Evolutionary conservation across 2,888 invertebrate genomes (phyloP).

Genomic region (Crepidodera aurea): DNA sequence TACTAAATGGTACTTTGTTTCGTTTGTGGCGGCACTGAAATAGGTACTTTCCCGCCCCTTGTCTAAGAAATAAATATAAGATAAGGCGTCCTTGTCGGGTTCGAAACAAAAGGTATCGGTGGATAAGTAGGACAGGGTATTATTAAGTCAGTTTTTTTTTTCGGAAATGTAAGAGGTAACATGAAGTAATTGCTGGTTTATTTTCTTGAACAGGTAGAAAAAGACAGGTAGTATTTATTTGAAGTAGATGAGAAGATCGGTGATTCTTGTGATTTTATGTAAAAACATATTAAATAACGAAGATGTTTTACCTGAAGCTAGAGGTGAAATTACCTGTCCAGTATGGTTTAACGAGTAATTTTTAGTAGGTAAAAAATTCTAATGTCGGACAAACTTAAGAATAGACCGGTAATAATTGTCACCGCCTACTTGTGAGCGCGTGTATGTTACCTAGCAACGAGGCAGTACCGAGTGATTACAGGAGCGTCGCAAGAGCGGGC

Average conservation of each 20-base stretch:
- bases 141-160: constrained; percentile 13
- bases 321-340: too few species aligned
- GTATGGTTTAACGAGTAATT: too few species aligned
- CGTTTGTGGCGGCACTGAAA: constrained; percentile 32
- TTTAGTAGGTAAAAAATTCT: too few species aligned
- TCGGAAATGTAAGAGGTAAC: constrained; percentile 19
- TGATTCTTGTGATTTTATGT: too few species aligned
- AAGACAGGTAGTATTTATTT: neutral
- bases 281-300: too few species aligned
- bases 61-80: constrained; percentile 9
- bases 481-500: too few species aligned
- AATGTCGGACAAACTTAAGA: too few species aligned
- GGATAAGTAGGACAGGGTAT: constrained; percentile 15
- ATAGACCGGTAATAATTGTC: too few species aligned
- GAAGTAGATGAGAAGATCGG: neutral
- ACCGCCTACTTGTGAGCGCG: too few species aligned
- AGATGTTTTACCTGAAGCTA: too few species aligned
- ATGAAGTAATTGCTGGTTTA: constrained; percentile 19
- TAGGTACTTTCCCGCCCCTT: constrained; percentile 35
- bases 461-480: too few species aligned
- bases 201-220: constrained; percentile 16
- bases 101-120: constrained; percentile 16
- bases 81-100: constrained; percentile 13
- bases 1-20: constrained; percentile 36
- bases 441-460: too few species aligned